Base-by-base conservation (phyloP, 2,888 invertebrate species). In the Noctua janthina region DNA sequence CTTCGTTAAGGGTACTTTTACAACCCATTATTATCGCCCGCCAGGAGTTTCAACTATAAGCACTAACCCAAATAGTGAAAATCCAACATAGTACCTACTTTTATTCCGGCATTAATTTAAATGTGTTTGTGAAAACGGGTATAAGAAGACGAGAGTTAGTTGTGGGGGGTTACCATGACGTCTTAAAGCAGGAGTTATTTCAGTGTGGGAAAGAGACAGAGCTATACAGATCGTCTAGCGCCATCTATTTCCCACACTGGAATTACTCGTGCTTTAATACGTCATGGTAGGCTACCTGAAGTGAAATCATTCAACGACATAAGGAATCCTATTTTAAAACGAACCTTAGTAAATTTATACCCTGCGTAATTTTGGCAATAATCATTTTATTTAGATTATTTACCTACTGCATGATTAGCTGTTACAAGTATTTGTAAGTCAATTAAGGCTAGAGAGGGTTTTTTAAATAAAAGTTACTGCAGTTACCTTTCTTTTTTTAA, bases 351-450 rank as follows among this genome's bases (percentile, higher is more conserved):
- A 39, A 78, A 46, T 78, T 62, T 68, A 68, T 35, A 84, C 39
- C 35, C 35, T 29, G 15, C 59, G 70, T 46, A 43, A 39, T 66
- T 74, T 39, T 51, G 54, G 54, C 20, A 73, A 74, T 39, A 70
- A 62, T 56, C 0, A 80, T 83, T 84, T 43, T 78, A 71, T 78
- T 84, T 49, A 39, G 13, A 72, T 64, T 2, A 54, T 66, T 77
- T 59, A 39, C 4, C 39, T 39, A 76, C 23, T 72, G 35, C 39
- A 39, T 83, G 35, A 66, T 75, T 39, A 54, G 29, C 15, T 20
- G 43, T 43, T 70, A 62, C 51, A 70, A 46, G 23, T 51, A 69
- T 29, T 35, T 49, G n/a, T 20, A 56, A 17, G 73, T 64, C 69
- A 59, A 39, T 51, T 59, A 49, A 20, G 54, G 23, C 5, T 15